These are phyloP conservation scores for Heliconius himera DNA, from an alignment of 1,140 invertebrate genomes.

Conservation along the genomic window DNA sequence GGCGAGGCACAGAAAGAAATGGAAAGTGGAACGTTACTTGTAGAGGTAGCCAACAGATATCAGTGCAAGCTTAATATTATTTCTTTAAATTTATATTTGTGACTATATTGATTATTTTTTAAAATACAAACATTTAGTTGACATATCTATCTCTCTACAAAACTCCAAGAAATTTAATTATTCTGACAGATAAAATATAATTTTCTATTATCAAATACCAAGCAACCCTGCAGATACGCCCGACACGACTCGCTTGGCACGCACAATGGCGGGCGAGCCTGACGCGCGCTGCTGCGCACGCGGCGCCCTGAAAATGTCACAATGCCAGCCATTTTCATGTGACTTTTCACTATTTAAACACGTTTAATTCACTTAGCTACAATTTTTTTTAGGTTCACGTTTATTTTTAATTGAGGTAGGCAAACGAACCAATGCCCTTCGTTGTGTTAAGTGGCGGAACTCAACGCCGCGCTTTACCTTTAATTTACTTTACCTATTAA, in stretches of 20 bases:
- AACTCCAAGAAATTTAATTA: too few relatives aligned
- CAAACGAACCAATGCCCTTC: too few relatives aligned
- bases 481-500: too few relatives aligned
- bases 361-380: not conserved
- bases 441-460: too few relatives aligned
- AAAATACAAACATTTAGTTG: too few relatives aligned
- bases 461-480: too few relatives aligned
- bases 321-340: conserved; percentile 38
- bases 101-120: not conserved
- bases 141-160: not conserved
- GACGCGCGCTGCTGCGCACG: conserved; percentile 60
- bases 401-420: conserved; percentile 1
- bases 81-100: not conserved
- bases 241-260: conserved; percentile 66
- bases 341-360: conserved; percentile 17
- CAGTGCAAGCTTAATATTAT: not conserved
- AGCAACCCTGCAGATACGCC: conserved; percentile 33
- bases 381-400: not conserved
- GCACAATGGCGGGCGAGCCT: conserved; percentile 71
- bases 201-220: not conserved
- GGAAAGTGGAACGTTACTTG: conserved; percentile 16
- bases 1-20: conserved; percentile 3
- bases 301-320: conserved; percentile 59
- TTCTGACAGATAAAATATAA: not conserved
- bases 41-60: conserved; percentile 17